Evolutionary conservation across 1,140 invertebrate species (phyloP).

Genomic region (Sipha flava): DNA sequence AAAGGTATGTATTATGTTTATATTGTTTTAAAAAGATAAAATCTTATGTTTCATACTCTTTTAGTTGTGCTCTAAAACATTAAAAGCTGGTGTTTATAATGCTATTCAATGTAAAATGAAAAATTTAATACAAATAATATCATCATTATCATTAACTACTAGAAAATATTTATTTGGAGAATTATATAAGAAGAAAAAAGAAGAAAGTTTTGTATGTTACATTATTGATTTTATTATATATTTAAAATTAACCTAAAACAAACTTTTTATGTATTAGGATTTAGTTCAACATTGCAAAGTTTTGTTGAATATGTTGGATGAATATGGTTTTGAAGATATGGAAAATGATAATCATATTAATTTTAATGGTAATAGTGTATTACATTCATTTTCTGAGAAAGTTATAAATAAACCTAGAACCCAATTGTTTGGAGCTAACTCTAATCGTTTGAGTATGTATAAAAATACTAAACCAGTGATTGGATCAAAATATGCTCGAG

Average conservation of each 20-base stretch:
- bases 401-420: not conserved
- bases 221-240: not conserved
- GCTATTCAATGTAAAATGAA: conserved; percentile 13
- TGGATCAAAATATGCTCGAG: not conserved
- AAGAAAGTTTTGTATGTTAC: conserved; percentile 5
- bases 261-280: not conserved
- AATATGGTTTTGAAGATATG: not conserved
- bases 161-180: conserved; percentile 6
- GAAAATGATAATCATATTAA: not conserved
- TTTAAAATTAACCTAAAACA: not conserved
- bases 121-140: not conserved
- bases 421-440: not conserved
- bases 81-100: not conserved
- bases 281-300: not conserved
- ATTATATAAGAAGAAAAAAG: not conserved
- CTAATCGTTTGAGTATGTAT: not conserved
- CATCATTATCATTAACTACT: not conserved
- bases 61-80: not conserved
- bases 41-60: not conserved
- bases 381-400: not conserved
- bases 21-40: not conserved
- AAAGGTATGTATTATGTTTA: not conserved
- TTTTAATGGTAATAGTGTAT: too few relatives aligned
- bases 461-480: not conserved
- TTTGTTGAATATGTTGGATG: not conserved